These are phyloP conservation scores for Bombus impatiens DNA, from an alignment of 1,140 invertebrate genomes.

Conservation along the genomic window DNA sequence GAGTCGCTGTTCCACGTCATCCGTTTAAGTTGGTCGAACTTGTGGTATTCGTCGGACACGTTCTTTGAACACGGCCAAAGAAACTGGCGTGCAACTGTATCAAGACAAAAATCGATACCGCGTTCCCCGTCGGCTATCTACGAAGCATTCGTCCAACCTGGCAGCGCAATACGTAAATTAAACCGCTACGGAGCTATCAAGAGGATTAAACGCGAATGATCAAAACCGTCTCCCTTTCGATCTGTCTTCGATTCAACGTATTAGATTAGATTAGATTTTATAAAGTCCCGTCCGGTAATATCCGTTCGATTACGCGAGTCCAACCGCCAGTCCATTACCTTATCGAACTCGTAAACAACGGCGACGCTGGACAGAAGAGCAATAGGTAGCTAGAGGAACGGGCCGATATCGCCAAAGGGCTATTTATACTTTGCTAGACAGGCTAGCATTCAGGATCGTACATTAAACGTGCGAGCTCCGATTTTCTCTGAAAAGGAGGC, in stretches of 20 bases:
- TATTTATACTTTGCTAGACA: constrained; percentile 14
- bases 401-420: not conserved
- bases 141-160: constrained; percentile 9
- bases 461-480: not conserved
- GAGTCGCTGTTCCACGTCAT: not conserved
- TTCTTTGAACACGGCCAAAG: constrained; percentile 50
- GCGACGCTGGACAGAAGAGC: not conserved
- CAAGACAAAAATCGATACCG: constrained; percentile 63
- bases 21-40: constrained; percentile 56
- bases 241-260: not conserved
- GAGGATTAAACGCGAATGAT: constrained; percentile 28
- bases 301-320: not conserved
- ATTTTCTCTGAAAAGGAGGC: constrained; percentile 30
- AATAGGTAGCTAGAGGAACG: not conserved
- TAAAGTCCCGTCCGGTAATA: not conserved
- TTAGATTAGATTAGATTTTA: constrained; percentile 28
- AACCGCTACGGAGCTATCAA: constrained; percentile 43
- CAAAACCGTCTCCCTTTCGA: constrained; percentile 11
- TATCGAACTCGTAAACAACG: not conserved
- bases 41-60: not conserved
- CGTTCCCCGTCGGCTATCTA: constrained; percentile 43
- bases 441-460: constrained; percentile 20
- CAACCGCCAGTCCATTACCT: not conserved
- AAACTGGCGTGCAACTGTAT: constrained; percentile 58
- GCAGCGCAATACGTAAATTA: constrained; percentile 50